phyloP scores from a whole-genome alignment of 2,113 vertebrate genomes.

The Lethenteron reissneri region DNA sequence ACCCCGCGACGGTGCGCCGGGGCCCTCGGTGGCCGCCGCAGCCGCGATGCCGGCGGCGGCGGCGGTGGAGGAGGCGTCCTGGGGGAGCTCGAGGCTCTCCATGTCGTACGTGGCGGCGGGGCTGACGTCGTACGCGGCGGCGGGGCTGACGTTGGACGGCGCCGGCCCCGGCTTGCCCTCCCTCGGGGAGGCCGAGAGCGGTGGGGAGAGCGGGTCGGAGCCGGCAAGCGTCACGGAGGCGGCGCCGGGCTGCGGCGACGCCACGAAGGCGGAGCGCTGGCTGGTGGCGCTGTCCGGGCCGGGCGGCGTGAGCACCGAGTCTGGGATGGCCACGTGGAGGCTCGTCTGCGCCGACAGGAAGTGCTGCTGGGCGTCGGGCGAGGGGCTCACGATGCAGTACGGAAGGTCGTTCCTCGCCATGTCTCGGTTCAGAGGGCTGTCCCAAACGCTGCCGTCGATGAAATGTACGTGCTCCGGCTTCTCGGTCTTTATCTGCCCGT shows the following conservation, averaged over 20 bases:
- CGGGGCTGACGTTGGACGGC: conserved; percentile 45
- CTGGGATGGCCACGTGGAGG: conserved; percentile 75
- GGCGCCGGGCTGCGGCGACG: conserved; percentile 33
- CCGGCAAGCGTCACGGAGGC: conserved; percentile 33
- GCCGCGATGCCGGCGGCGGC: conserved; percentile 19
- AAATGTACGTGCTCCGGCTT: too few relatives aligned
- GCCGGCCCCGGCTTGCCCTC: conserved; percentile 61
- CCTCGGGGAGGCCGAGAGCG: conserved; percentile 80
- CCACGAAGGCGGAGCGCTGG: conserved; percentile 58
- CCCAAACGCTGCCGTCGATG: conserved; percentile 99
- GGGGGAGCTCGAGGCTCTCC: conserved; percentile 73
- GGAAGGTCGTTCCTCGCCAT: conserved; percentile 91
- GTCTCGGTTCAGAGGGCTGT: conserved; percentile 93
- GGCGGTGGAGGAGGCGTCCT: conserved; percentile 15
- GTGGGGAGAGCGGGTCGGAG: conserved; percentile 75
- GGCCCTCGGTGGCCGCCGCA: conserved; percentile 13
- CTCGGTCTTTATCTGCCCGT: too few relatives aligned
- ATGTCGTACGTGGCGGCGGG: conserved; percentile 60
- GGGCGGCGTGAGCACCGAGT: conserved; percentile 84
- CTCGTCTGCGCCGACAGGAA: conserved; percentile 41
- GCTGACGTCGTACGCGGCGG: conserved; percentile 48
- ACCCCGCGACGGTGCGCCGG: conserved; percentile 27
- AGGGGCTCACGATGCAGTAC: conserved; percentile 92
- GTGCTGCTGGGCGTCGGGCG: conserved; percentile 35
- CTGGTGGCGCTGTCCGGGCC: conserved; percentile 49